A percentile compares a stretch with the other conserved stretches of the same genome.
phyloP scores from a whole-genome alignment of 2,113 vertebrate species.

The Blennius ocellaris region DNA sequence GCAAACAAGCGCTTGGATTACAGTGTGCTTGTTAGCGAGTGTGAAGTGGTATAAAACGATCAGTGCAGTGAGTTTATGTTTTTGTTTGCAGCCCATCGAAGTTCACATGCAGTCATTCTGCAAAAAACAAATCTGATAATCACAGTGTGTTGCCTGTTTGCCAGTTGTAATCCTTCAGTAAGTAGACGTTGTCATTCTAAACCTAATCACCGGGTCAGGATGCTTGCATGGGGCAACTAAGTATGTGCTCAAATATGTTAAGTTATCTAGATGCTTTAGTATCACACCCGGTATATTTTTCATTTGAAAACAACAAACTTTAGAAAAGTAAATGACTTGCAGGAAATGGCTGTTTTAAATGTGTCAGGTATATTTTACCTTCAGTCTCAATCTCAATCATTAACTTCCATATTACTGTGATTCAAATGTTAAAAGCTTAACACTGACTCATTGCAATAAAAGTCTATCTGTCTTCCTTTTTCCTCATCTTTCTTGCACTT shows the following conservation, averaged over 20 bases:
- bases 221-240: conserved; percentile 29
- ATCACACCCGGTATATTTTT: conserved; percentile 4
- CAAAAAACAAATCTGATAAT: conserved; percentile 52
- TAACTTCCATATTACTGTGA: no score
- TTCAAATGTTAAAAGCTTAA: no score
- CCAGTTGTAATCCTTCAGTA: conserved; percentile 30
- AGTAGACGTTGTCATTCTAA: conserved; percentile 24
- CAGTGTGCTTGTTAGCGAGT: conserved; percentile 52
- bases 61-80: conserved; percentile 36
- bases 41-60: conserved; percentile 56
- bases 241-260: conserved; percentile 22
- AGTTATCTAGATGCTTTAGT: conserved; percentile 34
- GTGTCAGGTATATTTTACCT: no score
- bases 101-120: conserved; percentile 35
- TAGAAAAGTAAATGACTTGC: background rate
- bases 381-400: no score
- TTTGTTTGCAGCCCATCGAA: conserved; percentile 47
- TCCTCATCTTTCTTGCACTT: background rate
- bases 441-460: background rate
- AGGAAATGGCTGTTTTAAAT: background rate
- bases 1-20: conserved; percentile 56
- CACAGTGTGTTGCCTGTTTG: conserved; percentile 22
- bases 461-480: background rate
- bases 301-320: conserved; percentile 14
- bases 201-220: conserved; percentile 50